These are phyloP conservation scores for Australoheros scitulus DNA, from an alignment of 2,113 vertebrate species.

Conservation along the genomic window DNA sequence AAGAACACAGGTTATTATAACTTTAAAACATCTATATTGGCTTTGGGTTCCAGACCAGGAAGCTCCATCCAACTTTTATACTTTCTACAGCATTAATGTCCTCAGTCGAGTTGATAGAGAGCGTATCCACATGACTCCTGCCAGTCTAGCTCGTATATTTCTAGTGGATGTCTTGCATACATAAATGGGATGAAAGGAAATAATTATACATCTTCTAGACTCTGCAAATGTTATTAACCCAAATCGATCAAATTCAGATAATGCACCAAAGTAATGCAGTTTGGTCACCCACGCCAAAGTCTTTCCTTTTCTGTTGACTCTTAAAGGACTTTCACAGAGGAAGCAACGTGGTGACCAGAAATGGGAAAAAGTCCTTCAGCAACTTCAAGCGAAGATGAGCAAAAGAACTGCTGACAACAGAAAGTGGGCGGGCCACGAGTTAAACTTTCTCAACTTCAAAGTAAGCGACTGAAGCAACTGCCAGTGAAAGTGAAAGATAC, in stretches of 20 bases:
- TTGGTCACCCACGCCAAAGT: too few relatives aligned
- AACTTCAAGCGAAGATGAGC: not conserved
- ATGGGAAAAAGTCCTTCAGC: not conserved
- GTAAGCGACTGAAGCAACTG: too few relatives aligned
- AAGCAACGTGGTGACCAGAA: not conserved
- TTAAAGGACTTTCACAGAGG: not conserved
- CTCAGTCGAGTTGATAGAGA: not conserved
- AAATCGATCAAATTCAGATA: not conserved
- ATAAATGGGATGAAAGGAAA: not conserved
- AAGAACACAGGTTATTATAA: not conserved
- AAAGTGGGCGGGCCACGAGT: not conserved
- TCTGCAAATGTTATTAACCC: not conserved
- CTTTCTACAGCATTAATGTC: not conserved
- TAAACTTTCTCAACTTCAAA: not conserved
- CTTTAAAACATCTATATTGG: not conserved
- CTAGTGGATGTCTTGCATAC: not conserved
- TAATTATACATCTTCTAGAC: not conserved
- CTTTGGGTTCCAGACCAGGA: not conserved
- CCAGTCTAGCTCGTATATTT: not conserved
- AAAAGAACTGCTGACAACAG: not conserved
- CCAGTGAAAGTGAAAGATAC: not conserved
- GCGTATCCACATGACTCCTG: not conserved
- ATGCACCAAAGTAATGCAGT: not conserved
- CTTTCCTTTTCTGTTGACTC: not conserved
- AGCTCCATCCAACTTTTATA: not conserved